Conservation (phyloP, 2,113 vertebrate genomes). For the Oreotragus oreotragus region DNA sequence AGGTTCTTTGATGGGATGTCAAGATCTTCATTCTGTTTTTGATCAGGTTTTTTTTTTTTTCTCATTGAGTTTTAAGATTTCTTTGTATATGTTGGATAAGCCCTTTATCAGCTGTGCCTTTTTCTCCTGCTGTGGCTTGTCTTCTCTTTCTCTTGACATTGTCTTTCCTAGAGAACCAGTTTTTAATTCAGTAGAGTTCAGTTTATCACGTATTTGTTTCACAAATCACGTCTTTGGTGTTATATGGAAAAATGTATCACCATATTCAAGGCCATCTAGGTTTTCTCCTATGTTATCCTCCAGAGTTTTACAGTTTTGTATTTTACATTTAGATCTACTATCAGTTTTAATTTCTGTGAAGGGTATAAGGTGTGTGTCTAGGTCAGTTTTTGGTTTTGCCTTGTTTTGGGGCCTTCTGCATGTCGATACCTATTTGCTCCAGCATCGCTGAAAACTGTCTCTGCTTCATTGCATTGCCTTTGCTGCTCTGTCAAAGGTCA, state of each 20-base stretch:
- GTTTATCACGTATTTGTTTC: not conserved
- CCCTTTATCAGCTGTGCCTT: not conserved
- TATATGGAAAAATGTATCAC: not conserved
- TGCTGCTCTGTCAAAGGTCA: not conserved
- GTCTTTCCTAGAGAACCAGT: not conserved
- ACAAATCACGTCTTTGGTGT: not conserved
- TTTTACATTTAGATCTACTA: not conserved
- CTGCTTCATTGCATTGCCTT: not conserved
- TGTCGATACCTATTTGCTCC: not conserved
- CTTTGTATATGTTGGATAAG: not conserved
- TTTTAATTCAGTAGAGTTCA: not conserved
- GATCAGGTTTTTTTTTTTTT: not conserved
- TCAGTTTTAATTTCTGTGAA: not conserved
- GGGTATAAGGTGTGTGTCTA: not conserved
- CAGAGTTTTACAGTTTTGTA: not conserved
- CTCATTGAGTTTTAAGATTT: not conserved
- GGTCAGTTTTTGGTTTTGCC: no score
- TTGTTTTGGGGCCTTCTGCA: not conserved
- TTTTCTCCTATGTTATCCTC: not conserved
- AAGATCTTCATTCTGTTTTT: not conserved
- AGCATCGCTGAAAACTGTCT: not conserved
- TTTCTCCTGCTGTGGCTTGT: not conserved
- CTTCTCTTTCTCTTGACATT: not conserved
- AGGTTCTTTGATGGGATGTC: not conserved
- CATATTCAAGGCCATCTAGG: not conserved